Evolutionary conservation across 2,797 vertebrate species (phyloP), one percentile per base, ranked within the genome.

Genomic region (Nyctibius grandis): DNA sequence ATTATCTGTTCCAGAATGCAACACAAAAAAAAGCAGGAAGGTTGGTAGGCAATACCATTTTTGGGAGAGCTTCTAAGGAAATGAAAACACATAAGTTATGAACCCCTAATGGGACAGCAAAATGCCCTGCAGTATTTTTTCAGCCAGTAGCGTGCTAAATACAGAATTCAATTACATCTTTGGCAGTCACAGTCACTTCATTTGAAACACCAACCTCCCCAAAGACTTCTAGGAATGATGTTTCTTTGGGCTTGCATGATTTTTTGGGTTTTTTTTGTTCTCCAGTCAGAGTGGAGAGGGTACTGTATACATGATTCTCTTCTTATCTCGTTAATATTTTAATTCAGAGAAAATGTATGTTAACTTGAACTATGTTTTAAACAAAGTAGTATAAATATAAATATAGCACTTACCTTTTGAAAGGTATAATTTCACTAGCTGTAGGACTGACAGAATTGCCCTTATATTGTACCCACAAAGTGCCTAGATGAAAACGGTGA

Each of bases 81-180:
- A 85, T 28, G 18, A 79, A 83, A 88, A 50, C 44, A 9, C 7
- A 1, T 26, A 57, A 84, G 6, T 19, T 65, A 31, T 69, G 47
- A 78, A 61, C 25, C 22, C 34, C 45, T 83, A 25, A 65, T 44
- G 70, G 42, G 89, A 48, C 21, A 88, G 3, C 26, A 73, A 91
- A 91, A 64, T 69, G 25, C 61, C 50, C 82, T 75, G 29, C 47
- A 57, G 25, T 53, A 25, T 18, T 67, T 85, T 88, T 88, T 50
- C 57, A 82, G 45, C 12, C 25, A 75, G 57, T 22, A 61, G 10
- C 38, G 9, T 86, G 42, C 59, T 86, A 78, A 77, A 81, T 76
- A 57, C 47, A 73, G 74, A 91, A 72, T 89, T 82, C 94, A 85
- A 82, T 91, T 84, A 40, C 8, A 19, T n/a, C 53, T 90, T 59